Evolutionary conservation across 1,140 invertebrate species (phyloP).

Genomic region (Caenorhabditis brenneri): DNA sequence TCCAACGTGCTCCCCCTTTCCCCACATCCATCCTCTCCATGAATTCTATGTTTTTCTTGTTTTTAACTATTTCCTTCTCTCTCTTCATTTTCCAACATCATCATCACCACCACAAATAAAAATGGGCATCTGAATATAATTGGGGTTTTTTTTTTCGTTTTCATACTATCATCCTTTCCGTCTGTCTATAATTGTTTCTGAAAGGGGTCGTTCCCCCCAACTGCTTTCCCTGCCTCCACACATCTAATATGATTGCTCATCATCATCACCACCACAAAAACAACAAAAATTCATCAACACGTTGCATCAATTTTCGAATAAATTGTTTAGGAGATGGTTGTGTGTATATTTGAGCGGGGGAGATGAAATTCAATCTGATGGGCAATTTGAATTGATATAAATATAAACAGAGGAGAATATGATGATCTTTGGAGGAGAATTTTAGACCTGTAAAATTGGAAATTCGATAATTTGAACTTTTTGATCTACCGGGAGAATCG

Average conservation of each 20-base stretch:
- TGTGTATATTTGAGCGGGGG: neutral
- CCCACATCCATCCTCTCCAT: neutral
- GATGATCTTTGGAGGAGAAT: too few relatives aligned
- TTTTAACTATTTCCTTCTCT: conserved; percentile 3
- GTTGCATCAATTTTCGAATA: neutral
- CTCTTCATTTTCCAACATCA: neutral
- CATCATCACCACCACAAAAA: too few relatives aligned
- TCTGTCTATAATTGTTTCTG: neutral
- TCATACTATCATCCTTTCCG: neutral
- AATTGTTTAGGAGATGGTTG: conserved; percentile 16
- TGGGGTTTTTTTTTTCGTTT: neutral
- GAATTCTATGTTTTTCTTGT: conserved; percentile 8
- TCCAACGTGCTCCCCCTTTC: neutral
- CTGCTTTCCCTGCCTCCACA: neutral
- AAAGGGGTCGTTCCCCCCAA: neutral
- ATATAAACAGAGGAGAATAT: conserved; percentile 22
- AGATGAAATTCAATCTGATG: conserved; percentile 6
- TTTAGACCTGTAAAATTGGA: neutral
- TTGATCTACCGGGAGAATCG: too few relatives aligned
- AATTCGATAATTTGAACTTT: neutral
- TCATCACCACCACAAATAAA: neutral
- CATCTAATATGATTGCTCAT: too few relatives aligned
- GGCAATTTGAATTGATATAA: neutral
- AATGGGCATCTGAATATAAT: conserved; percentile 8
- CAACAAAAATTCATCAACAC: neutral